These are phyloP conservation scores for Dendroctonus valens DNA, from an alignment of 1,140 invertebrate species.

Conservation along the genomic window DNA sequence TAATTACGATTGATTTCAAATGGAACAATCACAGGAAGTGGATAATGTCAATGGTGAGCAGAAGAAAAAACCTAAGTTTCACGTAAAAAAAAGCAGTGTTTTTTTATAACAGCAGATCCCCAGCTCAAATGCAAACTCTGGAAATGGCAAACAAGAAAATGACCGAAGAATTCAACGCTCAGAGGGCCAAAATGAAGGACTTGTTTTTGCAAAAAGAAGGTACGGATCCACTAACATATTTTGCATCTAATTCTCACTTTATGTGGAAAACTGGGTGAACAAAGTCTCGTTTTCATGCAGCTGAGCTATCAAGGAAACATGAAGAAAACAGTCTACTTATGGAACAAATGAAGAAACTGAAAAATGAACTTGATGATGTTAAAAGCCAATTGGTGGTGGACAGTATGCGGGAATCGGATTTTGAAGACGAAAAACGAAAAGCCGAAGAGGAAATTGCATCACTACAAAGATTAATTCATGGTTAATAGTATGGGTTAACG, in stretches of 20 bases:
- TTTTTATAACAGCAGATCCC: slow-evolving; percentile 13
- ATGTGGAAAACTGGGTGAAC: background rate
- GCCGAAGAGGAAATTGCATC: slow-evolving; percentile 83
- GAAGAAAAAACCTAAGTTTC: slow-evolving; percentile 3
- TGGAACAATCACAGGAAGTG: background rate
- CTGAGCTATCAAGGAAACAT: slow-evolving; percentile 58
- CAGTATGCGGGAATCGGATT: slow-evolving; percentile 70
- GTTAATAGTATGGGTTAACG: slow-evolving; percentile 49
- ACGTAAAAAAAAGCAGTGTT: background rate
- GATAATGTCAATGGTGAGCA: slow-evolving; percentile 23
- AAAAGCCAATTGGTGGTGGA: slow-evolving; percentile 76
- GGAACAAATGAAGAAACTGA: slow-evolving; percentile 64
- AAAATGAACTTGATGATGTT: slow-evolving; percentile 78
- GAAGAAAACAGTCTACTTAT: slow-evolving; percentile 55
- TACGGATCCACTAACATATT: slow-evolving; percentile 45
- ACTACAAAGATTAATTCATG: slow-evolving; percentile 80
- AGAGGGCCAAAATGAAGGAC: slow-evolving; percentile 89
- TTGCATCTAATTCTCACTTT: too few species aligned
- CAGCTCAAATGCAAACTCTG: slow-evolving; percentile 41
- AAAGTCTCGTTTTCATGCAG: slow-evolving; percentile 48
- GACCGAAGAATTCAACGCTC: slow-evolving; percentile 82
- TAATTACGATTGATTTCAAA: background rate
- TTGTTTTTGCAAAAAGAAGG: slow-evolving; percentile 90
- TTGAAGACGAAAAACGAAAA: slow-evolving; percentile 68
- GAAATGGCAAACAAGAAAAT: slow-evolving; percentile 64